Base-by-base conservation (phyloP, 2,888 invertebrate genomes). In the Chaetogeoica ovagalla region DNA sequence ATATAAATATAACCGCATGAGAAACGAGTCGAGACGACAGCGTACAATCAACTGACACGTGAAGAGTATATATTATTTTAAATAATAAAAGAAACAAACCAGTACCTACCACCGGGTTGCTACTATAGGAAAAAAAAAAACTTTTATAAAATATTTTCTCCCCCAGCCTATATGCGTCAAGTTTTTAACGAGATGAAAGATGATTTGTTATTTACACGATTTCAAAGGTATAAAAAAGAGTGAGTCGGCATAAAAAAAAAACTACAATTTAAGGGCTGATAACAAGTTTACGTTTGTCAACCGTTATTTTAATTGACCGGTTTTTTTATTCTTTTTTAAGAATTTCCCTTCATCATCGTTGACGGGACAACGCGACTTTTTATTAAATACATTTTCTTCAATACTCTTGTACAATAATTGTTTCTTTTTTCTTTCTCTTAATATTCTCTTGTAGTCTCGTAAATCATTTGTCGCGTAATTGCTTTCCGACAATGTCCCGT, bases 401-500 rank as follows among this genome's bases (percentile, higher is more conserved):
- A 13, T 48, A 76, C 59, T 74, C 74, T n/a, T 37, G 74, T 30
- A 19, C 19, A 1, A 74, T 74, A 74, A 74, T 74, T 55, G 74
- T 74, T 59, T 37, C 7, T 69, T 55, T 19, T 69, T 60, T 59
- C 59, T 59, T 55, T 66, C 68, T 60, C 69, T 55, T 30, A 30
- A 30, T 30, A 30, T 30, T 21, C 23, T 23, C 57, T 60, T 30
- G 19, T 48, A 68, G 30, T 30, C 30, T 30, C 30, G 21, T 9
- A 39, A 62, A 60, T 69, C 76, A 23, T 60, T 39, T 52, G 62
- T 70, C 55, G 1, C 21, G 37, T 77, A 70, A 69, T 69, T 68
- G 76, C 60, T 69, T 68, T 69, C 52, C 48, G 77, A 70, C 60
- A 77, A 62, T 70, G 62, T 77, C 62, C 77, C 30, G 69, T 77